Base-by-base conservation (phyloP, 2,888 invertebrate genomes). In the Plagodis dolabraria region DNA sequence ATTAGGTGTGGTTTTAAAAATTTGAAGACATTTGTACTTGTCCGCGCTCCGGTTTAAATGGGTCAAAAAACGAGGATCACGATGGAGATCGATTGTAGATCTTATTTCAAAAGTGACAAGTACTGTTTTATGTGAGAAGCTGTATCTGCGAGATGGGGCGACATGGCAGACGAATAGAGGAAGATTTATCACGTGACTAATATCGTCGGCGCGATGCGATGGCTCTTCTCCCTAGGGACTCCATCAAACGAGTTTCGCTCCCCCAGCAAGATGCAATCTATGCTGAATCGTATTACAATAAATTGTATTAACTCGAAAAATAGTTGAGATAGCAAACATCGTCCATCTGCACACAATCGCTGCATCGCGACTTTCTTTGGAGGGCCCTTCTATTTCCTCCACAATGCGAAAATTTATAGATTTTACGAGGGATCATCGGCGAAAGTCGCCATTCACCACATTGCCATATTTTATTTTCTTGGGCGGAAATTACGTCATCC, bases 241-340 rank as follows among this genome's bases (percentile, higher is more conserved):
- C 87, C 82, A 89, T 92, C 92, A 92, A 92, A 92, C 91, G 90
- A 92, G 92, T 89, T 92, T 89, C 81, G 83, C 85, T 92, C 91
- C 91, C 92, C 90, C 83, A 53, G 56, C 60, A 83, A 87, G 90
- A 90, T 90, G 91, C 92, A 92, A 92, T 92, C 92, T 92, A 91
- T 91, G 92, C 92, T 92, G 92, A 92, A 92, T 92, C 92, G 89
- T 89, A 92, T 92, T 92, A 92, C 92, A 91, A 92, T 92, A 92
- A 92, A 92, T 92, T 92, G 92, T 89, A 91, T 92, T 92, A 92
- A 90, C 90, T 92, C 89, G 91, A 90, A 91, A 92, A 91, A 92
- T 92, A 89, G 88, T 88, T 79, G 83, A 88, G 92, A 91, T 91
- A 91, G 90, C 89, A 91, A 92, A 92, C 91, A 89, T 83, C 80